Evolutionary conservation across 2,113 vertebrate species (phyloP), one percentile per base, ranked within the genome.

Genomic region (Percopsis transmontana): DNA sequence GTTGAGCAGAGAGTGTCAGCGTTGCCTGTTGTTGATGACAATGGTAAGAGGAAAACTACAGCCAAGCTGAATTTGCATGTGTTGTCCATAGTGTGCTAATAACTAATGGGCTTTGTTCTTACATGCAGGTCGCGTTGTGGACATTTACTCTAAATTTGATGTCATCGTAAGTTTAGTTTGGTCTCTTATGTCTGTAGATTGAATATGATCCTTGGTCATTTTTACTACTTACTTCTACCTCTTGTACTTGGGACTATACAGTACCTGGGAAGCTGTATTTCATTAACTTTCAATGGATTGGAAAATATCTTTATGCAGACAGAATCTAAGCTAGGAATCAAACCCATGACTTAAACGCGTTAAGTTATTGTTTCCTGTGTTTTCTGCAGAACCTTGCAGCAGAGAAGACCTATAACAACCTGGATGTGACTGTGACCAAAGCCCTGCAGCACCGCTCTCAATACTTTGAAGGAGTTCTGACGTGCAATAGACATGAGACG

Each of bases 61-160:
- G 48, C 19, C 10, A 15, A 21, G 50, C 58, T 56, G n/a, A 16
- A 19, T 70, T 57, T 60, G 2, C 19, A 44, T 63, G 2, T 33
- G 3, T 53, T 64, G 1, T 24, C 2, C 53, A 56, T 27, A n/a
- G 6, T 51, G 33, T 56, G 13, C 38, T 62, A 9, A 57, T 4
- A 10, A 39, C 23, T 73, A 14, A 60, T 60, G 8, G 53, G 24
- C 33, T 55, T n/a, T 66, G 19, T 72, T 66, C 57, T 87, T 61
- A 71, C 44, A 41, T 33, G 27, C 79, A 98, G 97, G 96, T 41
- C 94, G 93, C 62, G 97, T 98, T 76, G 95, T 97, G 77, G 97
- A 99, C 76, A 98, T 98, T 81, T 99, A 98, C 89, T 98, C 97
- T 58, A 99, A 99, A 81, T 98, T 99, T 75, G 97, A 98, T 11